Base-by-base conservation (phyloP, 2,113 vertebrate species). In the Ageneiosus marmoratus region DNA sequence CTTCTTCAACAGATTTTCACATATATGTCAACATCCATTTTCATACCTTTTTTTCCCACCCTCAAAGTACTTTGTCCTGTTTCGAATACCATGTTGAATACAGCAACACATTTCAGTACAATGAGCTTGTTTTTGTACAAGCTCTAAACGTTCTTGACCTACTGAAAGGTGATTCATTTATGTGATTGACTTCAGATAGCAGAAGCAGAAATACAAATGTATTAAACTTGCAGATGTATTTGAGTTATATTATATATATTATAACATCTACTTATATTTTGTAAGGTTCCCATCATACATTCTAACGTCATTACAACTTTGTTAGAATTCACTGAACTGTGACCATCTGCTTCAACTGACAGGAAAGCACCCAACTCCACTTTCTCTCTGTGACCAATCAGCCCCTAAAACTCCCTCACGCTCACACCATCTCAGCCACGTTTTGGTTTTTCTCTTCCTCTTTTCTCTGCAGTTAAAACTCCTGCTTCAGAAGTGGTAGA, bases 301-400 rank as follows among this genome's bases (percentile, higher is more conserved):
- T 58, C 22, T 74, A 56, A 78, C 56, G 50, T 81, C 65, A 78
- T 77, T 80, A 78, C 22, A 67, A 85, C 73, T 65, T 75, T 60
- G 69, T 65, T 56, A 74, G 56, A 79, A 74, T 72, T 51, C 44
- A 79, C 53, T 75, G 79, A 80, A 24, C 79, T 56, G 46, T 67
- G n/a, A 79, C 82, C 87, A 85, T 81, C 82, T 84, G 84, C 82
- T 84, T 37, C 76, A 88, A 88, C 84, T 81, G 87, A 85, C 87
- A 88, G 87, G 87, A 88, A 88, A 86, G 87, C 78, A 88, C 84
- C 87, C 80, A 56, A 29, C 80, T 82, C 73, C 75, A 72, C 75
- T 44, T 18, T 62, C 32, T 24, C 70, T 81, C 58, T 60, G 67
- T 78, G 56, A 48, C 62, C 73, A 80, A 77, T 65, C 37, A 50